Percentiles rank a stretch among this genome's conserved stretches.
These are phyloP conservation scores for Stenodema calcarata DNA, from an alignment of 2,888 invertebrate genomes.

Conservation along the genomic window DNA sequence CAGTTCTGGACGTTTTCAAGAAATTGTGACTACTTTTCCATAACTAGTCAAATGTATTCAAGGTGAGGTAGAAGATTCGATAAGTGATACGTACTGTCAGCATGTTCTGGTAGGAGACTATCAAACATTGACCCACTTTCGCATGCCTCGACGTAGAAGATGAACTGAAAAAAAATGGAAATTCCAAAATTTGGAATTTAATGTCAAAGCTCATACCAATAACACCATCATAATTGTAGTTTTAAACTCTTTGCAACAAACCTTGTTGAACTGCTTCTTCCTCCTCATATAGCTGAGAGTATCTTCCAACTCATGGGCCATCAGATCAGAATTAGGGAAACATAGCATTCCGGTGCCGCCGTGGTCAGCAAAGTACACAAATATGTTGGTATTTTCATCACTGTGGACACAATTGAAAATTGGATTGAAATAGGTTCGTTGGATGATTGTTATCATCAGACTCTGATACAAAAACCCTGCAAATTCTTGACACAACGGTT, in stretches of 20 bases:
- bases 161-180: constrained; percentile 19
- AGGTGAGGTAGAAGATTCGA: too few species aligned
- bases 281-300: constrained; percentile 62
- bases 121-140: constrained; percentile 70
- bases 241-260: constrained; percentile 53
- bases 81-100: constrained; percentile 61
- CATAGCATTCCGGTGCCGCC: constrained; percentile 67
- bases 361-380: constrained; percentile 70
- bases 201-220: not conserved
- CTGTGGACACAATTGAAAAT: not conserved
- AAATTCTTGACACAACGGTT: too few species aligned
- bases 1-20: too few species aligned
- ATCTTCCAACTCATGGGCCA: constrained; percentile 58
- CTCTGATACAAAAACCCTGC: too few species aligned
- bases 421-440: too few species aligned
- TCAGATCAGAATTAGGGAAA: constrained; percentile 62
- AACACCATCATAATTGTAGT: too few species aligned
- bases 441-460: too few species aligned
- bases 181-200: not conserved
- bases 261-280: constrained; percentile 63
- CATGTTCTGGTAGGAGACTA: constrained; percentile 63
- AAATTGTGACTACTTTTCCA: too few species aligned
- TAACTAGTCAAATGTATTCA: too few species aligned
- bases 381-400: constrained; percentile 63
- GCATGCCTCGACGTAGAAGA: constrained; percentile 60